Evolutionary conservation across 2,113 vertebrate genomes (phyloP), one percentile per base, ranked within the genome.

Genomic region (Verasper variegatus): DNA sequence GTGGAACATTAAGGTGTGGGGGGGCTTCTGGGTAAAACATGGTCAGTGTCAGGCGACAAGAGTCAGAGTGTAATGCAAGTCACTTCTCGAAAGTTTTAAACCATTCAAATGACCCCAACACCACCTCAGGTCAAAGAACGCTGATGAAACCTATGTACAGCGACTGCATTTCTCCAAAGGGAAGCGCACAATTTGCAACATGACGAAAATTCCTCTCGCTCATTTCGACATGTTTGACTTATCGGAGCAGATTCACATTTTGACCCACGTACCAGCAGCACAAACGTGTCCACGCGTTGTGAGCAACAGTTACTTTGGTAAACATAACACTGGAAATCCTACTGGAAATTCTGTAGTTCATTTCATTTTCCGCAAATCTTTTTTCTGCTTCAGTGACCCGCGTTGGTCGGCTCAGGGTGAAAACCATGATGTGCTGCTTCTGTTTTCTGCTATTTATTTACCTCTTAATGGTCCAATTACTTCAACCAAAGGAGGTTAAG

Each of bases 21-120:
- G 14, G 11, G 45, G 14, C 12, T 47, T 17, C 1, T 47, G 45
- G 14, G 45, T 47, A 5, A 47, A 47, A 17, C 45, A 0, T 1
- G 21, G 18, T 80, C 60, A 35, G 1, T 3, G 27, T 68, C 52
- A 2, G 13, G 57, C 26, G 24, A 68, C 24, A n/a, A 20, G 2
- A 49, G 45, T 24, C 42, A 58, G 75, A 24, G 69, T 76, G 40
- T 56, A 63, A 62, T 54, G 68, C 68, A 24, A 59, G 66, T 20
- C 35, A 65, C 40, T 31, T 13, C 13, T 23, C 4, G 63, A 57
- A 52, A 80, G 15, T 64, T 37, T 74, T 51, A 26, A 35, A 18
- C 71, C 1, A 6, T 2, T 4, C 8, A 8, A 63, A 68, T 65
- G 57, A 79, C 77, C 68, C 45, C 0, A 2, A 62, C 27, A 6